phyloP scores from a whole-genome alignment of 2,888 invertebrate genomes.

The Leptinotarsa peninsularis region DNA sequence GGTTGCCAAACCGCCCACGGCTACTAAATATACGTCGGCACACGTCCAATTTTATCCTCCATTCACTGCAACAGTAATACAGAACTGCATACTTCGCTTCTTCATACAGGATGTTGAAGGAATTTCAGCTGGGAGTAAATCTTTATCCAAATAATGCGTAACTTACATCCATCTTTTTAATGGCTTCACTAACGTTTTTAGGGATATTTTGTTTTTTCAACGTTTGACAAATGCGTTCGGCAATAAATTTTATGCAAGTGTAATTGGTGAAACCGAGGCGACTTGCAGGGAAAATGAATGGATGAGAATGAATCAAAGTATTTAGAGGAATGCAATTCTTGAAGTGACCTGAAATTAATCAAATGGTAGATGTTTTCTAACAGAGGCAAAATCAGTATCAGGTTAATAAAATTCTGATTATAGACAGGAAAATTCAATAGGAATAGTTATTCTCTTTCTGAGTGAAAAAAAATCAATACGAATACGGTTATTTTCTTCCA shows the following conservation, averaged over 20 bases:
- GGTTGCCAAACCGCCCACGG: constrained; percentile 68
- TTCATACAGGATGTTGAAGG: constrained; percentile 36
- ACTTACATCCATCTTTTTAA: constrained; percentile 41
- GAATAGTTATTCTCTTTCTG: too few relatives aligned
- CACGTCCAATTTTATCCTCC: constrained; percentile 67
- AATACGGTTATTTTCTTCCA: too few relatives aligned
- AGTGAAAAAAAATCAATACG: too few relatives aligned
- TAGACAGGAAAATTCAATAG: too few relatives aligned
- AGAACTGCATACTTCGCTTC: constrained; percentile 49
- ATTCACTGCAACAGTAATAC: constrained; percentile 64
- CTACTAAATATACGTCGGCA: constrained; percentile 68
- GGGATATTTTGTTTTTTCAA: constrained; percentile 28
- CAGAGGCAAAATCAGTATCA: neutral
- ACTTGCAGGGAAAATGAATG: constrained; percentile 23
- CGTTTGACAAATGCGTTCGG: constrained; percentile 35
- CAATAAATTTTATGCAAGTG: constrained; percentile 32
- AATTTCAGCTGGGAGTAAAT: constrained; percentile 37
- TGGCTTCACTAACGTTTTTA: constrained; percentile 29
- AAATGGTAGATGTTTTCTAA: neutral
- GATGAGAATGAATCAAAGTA: constrained; percentile 22
- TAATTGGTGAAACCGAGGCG: constrained; percentile 28
- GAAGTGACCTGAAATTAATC: neutral
- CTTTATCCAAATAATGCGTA: constrained; percentile 41
- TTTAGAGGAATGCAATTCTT: constrained; percentile 10
- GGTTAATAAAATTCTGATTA: too few relatives aligned